Conservation (phyloP, 2,797 vertebrate species). For the Tenualosa thibaudeaui region DNA sequence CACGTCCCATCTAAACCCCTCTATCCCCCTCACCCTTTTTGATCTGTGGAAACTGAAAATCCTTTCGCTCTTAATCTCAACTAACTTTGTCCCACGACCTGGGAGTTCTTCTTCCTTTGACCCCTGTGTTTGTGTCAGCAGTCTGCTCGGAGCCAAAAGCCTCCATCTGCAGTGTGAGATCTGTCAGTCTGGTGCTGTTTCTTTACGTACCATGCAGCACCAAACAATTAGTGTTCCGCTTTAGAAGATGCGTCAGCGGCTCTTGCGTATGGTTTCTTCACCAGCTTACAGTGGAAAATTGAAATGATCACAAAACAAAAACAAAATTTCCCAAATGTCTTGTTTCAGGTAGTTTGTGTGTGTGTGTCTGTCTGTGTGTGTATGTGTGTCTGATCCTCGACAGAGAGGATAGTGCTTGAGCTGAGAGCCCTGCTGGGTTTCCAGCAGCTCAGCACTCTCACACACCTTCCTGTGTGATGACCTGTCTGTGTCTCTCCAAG, state of each 20-base stretch:
- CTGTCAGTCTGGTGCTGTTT: background rate
- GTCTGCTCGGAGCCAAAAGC: background rate
- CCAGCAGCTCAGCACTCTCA: constrained; percentile 32
- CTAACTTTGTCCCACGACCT: constrained; percentile 53
- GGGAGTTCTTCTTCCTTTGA: constrained; percentile 33
- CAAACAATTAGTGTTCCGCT: background rate
- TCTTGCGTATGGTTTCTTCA: background rate
- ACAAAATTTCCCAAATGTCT: too few species aligned
- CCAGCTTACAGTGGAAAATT: background rate
- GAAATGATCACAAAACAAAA: too few species aligned
- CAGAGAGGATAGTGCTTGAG: constrained; percentile 28
- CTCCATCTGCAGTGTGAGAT: background rate
- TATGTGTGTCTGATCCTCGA: background rate
- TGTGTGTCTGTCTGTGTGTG: constrained; percentile 6
- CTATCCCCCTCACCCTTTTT: constrained; percentile 54
- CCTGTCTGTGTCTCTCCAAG: constrained; percentile 67
- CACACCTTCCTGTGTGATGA: constrained; percentile 72
- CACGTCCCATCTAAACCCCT: constrained; percentile 50
- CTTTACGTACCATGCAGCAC: background rate
- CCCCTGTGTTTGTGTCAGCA: constrained; percentile 60
- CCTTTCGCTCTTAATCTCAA: constrained; percentile 61
- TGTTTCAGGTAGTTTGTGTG: background rate
- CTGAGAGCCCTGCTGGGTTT: constrained; percentile 30
- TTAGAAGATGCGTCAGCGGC: background rate
- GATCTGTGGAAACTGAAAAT: constrained; percentile 71